A percentile compares a stretch with the other conserved stretches of the same genome.
Evolutionary conservation across 1,140 invertebrate genomes (phyloP).

Genomic region (Magallana angulata): DNA sequence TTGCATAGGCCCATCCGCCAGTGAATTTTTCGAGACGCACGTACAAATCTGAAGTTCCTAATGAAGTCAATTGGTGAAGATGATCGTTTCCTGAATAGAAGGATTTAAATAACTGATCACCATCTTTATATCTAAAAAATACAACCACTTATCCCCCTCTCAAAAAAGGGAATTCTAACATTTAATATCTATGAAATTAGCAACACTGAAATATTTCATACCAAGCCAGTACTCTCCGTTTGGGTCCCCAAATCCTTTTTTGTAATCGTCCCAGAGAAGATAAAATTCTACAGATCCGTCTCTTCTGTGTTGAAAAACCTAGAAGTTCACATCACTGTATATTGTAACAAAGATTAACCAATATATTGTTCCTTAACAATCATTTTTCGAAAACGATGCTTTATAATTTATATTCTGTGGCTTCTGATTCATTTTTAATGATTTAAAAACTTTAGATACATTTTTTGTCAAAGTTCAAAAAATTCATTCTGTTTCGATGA

Average conservation of each 20-base stretch:
- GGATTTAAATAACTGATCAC: too few relatives aligned
- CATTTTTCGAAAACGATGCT: too few relatives aligned
- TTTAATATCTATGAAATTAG: background rate
- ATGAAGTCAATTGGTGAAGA: background rate
- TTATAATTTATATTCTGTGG: too few relatives aligned
- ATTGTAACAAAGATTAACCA: too few relatives aligned
- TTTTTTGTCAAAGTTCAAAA: too few relatives aligned
- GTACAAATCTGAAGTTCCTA: background rate
- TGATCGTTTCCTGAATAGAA: background rate
- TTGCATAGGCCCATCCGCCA: background rate
- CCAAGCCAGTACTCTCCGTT: slow-evolving; percentile 42
- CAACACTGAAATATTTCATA: background rate
- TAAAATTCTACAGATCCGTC: slow-evolving; percentile 28
- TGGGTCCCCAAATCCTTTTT: slow-evolving; percentile 38
- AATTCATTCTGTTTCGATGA: too few relatives aligned
- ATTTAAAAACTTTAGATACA: too few relatives aligned
- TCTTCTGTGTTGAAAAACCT: slow-evolving; percentile 42
- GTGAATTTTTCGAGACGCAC: background rate
- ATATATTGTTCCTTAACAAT: too few relatives aligned
- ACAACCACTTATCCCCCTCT: too few relatives aligned
- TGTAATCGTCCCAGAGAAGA: slow-evolving; percentile 23
- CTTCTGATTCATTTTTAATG: too few relatives aligned
- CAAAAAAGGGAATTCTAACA: too few relatives aligned
- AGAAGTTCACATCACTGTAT: background rate
- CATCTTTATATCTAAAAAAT: too few relatives aligned